Evolutionary conservation across 1,140 invertebrate genomes (phyloP).

Genomic region (Centruroides vittatus): DNA sequence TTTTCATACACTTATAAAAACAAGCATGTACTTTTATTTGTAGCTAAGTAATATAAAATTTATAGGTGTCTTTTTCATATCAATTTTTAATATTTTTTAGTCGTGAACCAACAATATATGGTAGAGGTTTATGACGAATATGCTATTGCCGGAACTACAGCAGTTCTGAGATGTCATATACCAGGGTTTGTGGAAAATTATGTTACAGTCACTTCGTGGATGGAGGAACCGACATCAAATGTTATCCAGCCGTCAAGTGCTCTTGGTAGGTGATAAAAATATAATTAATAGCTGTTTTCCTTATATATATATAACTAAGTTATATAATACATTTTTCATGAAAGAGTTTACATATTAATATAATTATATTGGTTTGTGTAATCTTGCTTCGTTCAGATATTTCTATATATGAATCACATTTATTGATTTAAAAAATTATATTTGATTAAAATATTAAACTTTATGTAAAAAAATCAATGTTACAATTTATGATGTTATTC

Average conservation of each 20-base stretch:
- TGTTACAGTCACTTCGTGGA: constrained; percentile 28
- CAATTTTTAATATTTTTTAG: constrained; percentile 8
- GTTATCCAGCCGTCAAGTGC: constrained; percentile 7
- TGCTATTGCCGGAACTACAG: constrained; percentile 46
- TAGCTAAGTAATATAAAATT: no score
- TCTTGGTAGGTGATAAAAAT: constrained; percentile 1
- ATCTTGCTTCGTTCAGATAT: no score
- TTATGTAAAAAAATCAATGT: no score
- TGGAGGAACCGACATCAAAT: constrained; percentile 19
- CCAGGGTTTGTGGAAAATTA: constrained; percentile 30
- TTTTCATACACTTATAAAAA: no score
- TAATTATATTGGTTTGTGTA: no score
- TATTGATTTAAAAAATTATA: no score
- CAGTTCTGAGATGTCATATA: constrained; percentile 31
- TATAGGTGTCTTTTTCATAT: no score
- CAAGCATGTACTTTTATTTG: no score
- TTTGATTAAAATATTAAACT: no score
- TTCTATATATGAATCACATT: no score
- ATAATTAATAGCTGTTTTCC: not conserved
- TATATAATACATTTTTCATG: not conserved
- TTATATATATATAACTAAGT: not conserved
- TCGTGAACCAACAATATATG: constrained; percentile 13
- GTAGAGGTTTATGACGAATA: constrained; percentile 40
- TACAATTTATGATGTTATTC: no score
- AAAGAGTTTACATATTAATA: no score